Evolutionary conservation across 2,888 invertebrate genomes (phyloP), one percentile per base, ranked within the genome.

Genomic region (Argyresthia goedartella): DNA sequence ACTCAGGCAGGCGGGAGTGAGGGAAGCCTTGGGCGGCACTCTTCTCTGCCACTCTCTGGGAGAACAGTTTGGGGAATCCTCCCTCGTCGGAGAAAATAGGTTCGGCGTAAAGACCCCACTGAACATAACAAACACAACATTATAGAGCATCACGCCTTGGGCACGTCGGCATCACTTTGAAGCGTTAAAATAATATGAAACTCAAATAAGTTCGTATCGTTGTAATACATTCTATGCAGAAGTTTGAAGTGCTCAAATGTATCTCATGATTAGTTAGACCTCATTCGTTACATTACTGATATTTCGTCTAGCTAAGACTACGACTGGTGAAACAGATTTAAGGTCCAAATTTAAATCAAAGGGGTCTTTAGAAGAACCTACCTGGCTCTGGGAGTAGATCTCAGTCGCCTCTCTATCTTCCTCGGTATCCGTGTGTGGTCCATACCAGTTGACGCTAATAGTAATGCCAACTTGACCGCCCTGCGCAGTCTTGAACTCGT

Each of bases 381-480:
- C 25, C 25, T 25, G 25, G 25, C 3, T 6, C 25, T 25, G 44
- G 44, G 9, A 4, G 2, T 3, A 44, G 13, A 44, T 44, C 25
- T 45, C 15, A 45, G 44, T 44, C n/a, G 50, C 50, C 4, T 8
- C 4, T 10, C 4, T 6, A 34, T 51, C 50, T 4, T 43, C 50
- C 13, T 33, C 44, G 1, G 50, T 33, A 13, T 44, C 50, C 1
- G 50, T 51, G 10, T 11, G 9, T 8, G 50, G 44, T 11, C 11
- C 44, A 14, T 14, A 10, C 44, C 33, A 34, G 9, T 43, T 25
- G 9, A 36, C 33, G 8, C 25, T 13, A 1, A 33, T 7, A 13
- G 50, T 15, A 13, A 43, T 43, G 4, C 50, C 50, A 14, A 43
- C 36, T n/a, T 62, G 59, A 57, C 88, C 89, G 15, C 73, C 71